Base-by-base conservation (phyloP, 2,113 vertebrate species). In the Tyto alba region DNA sequence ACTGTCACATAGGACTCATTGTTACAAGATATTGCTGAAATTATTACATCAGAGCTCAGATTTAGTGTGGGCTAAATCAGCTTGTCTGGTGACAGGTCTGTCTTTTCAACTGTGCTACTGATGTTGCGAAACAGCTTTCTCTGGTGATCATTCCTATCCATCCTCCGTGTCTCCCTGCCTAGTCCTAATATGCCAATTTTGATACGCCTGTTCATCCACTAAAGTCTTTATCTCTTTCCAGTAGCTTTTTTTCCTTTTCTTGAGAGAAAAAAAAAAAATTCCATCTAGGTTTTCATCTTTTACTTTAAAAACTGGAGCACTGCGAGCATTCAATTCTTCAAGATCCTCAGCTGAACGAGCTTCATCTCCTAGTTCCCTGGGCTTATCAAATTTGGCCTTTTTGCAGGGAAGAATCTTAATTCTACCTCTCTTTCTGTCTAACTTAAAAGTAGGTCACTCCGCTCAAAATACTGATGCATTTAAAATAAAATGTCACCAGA, bases 131-230 rank as follows among this genome's bases (percentile, higher is more conserved):
- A 73, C 45, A 74, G 26, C 32, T 88, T 95, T 90, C 34, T 77
- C 13, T 74, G 67, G 59, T 50, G 79, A 80, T 86, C 26, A 9
- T 53, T 86, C 68, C 68, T 13, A n/a, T 59, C 78, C 3, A 12
- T 30, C 19, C 0, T 0, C 11, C 0, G 0, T 43, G 29, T 55
- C 32, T 92, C 52, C 18, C 53, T 68, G 32, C 10, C 38, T 75
- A 32, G 40, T 80, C 34, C 68, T 52, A 68, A 64, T 36, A 57
- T 21, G 3, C 16, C 78, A n/a, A n/a, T 95, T 84, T 79, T 60
- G 32, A 43, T 72, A 17, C 32, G 8, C 13, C 26, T 50, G 36
- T 72, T 60, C 6, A 25, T 64, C 41, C 5, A 2, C 26, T 36
- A 2, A 79, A 48, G 4, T 47, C 26, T 78, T 4, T 50, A 36